These are phyloP conservation scores for Campoplex capitator DNA, from an alignment of 2,888 invertebrate genomes.

Conservation along the genomic window DNA sequence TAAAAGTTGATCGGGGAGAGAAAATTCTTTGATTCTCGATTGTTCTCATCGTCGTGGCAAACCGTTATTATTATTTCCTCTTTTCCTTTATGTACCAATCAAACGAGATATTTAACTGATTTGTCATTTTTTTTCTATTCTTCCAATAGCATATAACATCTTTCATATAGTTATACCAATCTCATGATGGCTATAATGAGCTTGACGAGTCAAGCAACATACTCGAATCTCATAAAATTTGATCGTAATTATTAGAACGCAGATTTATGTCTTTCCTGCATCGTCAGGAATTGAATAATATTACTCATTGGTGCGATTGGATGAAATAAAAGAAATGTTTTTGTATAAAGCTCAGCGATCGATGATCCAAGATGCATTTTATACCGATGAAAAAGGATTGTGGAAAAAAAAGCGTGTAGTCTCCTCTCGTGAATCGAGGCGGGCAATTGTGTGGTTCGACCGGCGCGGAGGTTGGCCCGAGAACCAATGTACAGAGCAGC, in stretches of 20 bases:
- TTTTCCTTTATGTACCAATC: neutral
- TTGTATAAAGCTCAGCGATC: neutral
- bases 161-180: neutral
- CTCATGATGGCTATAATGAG: neutral
- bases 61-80: neutral
- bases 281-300: neutral
- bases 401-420: neutral
- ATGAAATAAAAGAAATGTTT: neutral
- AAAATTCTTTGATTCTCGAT: conserved; percentile 60
- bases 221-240: neutral
- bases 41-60: conserved; percentile 35
- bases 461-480: conserved; percentile 65
- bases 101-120: neutral
- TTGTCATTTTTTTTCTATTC: neutral
- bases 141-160: neutral
- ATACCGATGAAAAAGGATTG: neutral
- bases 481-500: conserved; percentile 73
- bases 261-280: neutral
- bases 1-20: conserved; percentile 29
- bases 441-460: conserved; percentile 28
- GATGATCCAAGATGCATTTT: neutral
- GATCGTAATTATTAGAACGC: neutral
- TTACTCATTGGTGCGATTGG: neutral
- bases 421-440: conserved; percentile 6
- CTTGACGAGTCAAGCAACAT: neutral